phyloP scores from a whole-genome alignment of 2,113 vertebrate genomes.

The Triplophysa tibetana region DNA sequence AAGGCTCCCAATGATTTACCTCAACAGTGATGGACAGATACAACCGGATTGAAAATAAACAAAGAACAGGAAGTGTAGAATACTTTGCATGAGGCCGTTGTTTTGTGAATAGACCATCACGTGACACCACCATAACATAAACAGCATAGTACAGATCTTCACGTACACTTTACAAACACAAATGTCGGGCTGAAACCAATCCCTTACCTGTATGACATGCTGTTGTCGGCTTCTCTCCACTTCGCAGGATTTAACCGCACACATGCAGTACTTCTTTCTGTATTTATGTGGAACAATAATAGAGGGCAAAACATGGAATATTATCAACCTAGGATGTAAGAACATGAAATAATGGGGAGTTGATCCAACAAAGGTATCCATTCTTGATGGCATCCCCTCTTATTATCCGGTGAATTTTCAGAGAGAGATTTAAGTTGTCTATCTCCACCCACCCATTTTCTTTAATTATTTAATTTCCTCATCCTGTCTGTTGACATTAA shows the following conservation, averaged over 20 bases:
- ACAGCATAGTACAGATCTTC: too few relatives aligned
- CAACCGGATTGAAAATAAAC: too few relatives aligned
- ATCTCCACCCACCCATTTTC: slow-evolving; percentile 45
- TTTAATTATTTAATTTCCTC: slow-evolving; percentile 45
- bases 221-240: background rate
- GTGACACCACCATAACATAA: too few relatives aligned
- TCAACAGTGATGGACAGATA: too few relatives aligned
- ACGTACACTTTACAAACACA: background rate
- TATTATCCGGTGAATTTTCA: background rate
- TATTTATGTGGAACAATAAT: background rate
- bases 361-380: background rate
- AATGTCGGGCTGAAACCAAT: background rate
- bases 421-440: slow-evolving; percentile 37
- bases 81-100: too few relatives aligned
- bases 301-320: too few relatives aligned
- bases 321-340: background rate
- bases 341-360: background rate
- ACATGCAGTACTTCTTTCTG: background rate
- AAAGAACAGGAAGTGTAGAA: too few relatives aligned
- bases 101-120: too few relatives aligned
- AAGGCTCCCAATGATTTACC: too few relatives aligned
- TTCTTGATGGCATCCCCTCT: background rate
- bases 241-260: background rate
- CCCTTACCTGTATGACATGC: background rate
- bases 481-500: slow-evolving; percentile 32